Evolutionary conservation across 2,797 vertebrate genomes (phyloP).

Genomic region (Eutrigla gurnardus): DNA sequence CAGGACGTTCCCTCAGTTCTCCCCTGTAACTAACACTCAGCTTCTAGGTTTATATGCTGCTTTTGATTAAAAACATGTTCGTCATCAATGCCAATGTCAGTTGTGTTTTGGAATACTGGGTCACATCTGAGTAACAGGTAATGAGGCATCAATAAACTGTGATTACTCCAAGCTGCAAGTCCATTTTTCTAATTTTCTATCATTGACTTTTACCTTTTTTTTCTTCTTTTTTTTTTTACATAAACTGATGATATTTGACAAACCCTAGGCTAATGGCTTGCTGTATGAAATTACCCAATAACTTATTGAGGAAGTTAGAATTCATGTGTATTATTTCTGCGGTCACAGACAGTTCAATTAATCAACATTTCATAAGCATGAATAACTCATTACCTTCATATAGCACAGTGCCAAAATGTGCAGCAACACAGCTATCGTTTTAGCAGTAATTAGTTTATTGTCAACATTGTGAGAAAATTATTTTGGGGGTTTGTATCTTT

Average conservation of each 20-base stretch:
- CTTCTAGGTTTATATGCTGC: constrained; percentile 4
- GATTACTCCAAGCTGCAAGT: constrained; percentile 6
- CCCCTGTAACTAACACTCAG: background rate
- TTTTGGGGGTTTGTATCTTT: background rate
- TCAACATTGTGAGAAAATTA: constrained; percentile 1
- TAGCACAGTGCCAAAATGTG: constrained; percentile 13
- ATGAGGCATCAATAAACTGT: background rate
- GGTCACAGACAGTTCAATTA: constrained; percentile 51
- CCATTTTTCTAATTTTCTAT: constrained; percentile 36
- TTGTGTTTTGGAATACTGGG: background rate
- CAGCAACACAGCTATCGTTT: background rate
- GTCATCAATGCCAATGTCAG: background rate
- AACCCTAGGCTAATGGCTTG: constrained; percentile 31
- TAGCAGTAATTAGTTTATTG: background rate
- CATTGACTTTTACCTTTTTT: constrained; percentile 23
- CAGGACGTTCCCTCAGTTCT: constrained; percentile 21
- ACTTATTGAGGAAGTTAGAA: constrained; percentile 49
- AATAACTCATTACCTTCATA: constrained; percentile 57
- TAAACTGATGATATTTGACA: constrained; percentile 23
- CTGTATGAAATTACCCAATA: constrained; percentile 46
- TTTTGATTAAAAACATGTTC: constrained; percentile 13
- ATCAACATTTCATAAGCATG: constrained; percentile 65
- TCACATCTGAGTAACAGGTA: background rate
- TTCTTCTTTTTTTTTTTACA: constrained; percentile 15
- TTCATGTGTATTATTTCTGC: constrained; percentile 37